Base-by-base conservation (phyloP, 2,888 invertebrate genomes). In the Amiota communis region DNA sequence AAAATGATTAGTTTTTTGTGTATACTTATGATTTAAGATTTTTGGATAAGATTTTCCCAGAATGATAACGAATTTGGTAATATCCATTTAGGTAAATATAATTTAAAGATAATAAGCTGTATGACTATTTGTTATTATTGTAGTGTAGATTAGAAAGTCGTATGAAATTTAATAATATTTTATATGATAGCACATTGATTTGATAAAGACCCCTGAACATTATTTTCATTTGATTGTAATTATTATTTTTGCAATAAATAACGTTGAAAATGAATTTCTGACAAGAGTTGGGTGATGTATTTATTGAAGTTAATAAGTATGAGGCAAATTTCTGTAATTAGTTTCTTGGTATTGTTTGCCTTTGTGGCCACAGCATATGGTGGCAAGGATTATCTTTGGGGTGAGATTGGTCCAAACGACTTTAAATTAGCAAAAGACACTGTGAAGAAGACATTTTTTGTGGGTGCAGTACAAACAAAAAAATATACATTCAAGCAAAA, bases 381-480 rank as follows among this genome's bases (percentile, higher is more conserved):
- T 4, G 77, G 65, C 65, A 87, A 83, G 56, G 71, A 88, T 63
- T 87, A 88, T 65, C 63, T 80, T 1, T 88, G 88, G 88, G 87
- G 87, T 4, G 73, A 78, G 4, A 63, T 80, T 4, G 80, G 80
- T 0, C 13, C 67, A 15, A 80, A 81, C 1, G 87, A 88, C 59
- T 77, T 79, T 51, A 73, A 86, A 10, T 63, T 88, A 65, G 81
- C 83, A 46, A 83, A 86, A 77, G 84, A 86, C 12, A 81, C 77
- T 0, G 82, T 88, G 0, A 75, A 70, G 3, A 81, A 86, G 72
- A 56, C 79, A 1, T 84, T 81, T 59, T 75, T 87, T n/a, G 69
- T 86, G 59, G 86, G 87, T 8, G 0, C 80, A 0, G 77, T 76
- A 1, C 78, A 80, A 53, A 73, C 69, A 0, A 76, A 80, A n/a